Evolutionary conservation across 2,113 vertebrate genomes (phyloP).

Genomic region (Gnathonemus longibarbis): DNA sequence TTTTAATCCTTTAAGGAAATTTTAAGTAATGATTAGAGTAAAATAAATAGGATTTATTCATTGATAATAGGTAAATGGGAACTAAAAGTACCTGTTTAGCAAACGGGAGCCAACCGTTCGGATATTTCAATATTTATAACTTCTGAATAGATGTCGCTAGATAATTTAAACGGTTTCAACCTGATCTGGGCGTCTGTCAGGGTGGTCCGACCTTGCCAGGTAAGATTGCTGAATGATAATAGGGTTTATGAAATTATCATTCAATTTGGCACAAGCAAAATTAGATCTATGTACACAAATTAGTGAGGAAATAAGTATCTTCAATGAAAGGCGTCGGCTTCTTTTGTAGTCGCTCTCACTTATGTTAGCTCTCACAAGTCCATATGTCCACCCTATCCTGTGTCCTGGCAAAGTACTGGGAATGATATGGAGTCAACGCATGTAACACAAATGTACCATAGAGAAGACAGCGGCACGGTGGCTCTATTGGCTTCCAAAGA

Average conservation of each 20-base stretch:
- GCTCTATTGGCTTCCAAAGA: slow-evolving; percentile 65
- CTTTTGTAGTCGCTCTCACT: not conserved
- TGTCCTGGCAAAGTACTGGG: slow-evolving; percentile 18
- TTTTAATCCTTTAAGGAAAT: not conserved
- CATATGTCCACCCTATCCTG: not conserved
- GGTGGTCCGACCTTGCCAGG: not conserved
- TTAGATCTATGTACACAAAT: not conserved
- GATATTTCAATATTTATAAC: not conserved
- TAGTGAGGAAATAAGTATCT: not conserved
- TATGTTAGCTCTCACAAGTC: no score
- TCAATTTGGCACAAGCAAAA: not conserved
- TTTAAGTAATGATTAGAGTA: not conserved
- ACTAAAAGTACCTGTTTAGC: not conserved
- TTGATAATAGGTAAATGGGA: not conserved
- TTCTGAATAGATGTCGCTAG: not conserved
- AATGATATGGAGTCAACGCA: slow-evolving; percentile 42
- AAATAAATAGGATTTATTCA: not conserved
- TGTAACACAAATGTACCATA: slow-evolving; percentile 51
- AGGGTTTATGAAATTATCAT: not conserved
- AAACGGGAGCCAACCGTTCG: not conserved
- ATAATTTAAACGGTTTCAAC: not conserved
- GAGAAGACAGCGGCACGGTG: slow-evolving; percentile 58
- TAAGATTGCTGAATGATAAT: not conserved
- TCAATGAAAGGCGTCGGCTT: not conserved
- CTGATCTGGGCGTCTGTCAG: not conserved